Conservation (phyloP, 2,888 invertebrate genomes). For the Nomada hirtipes region DNA sequence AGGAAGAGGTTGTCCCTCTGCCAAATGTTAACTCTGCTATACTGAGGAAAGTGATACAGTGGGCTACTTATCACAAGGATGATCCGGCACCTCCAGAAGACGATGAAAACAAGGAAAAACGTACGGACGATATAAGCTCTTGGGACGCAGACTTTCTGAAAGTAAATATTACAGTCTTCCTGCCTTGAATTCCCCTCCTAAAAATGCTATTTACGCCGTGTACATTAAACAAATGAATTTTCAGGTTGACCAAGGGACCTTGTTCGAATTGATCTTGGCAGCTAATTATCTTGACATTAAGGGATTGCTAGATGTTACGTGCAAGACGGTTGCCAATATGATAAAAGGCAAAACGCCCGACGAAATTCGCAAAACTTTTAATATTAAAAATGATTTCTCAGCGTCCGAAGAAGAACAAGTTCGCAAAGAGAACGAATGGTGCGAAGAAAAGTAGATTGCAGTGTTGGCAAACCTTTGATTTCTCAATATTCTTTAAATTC, state of each 20-base stretch:
- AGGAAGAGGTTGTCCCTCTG: slow-evolving; percentile 97
- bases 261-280: slow-evolving; percentile 98
- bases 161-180: slow-evolving; percentile 74
- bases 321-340: slow-evolving; percentile 99
- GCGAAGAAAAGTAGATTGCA: slow-evolving; percentile 90
- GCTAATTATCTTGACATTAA: slow-evolving; percentile 99
- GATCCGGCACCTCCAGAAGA: slow-evolving; percentile 98
- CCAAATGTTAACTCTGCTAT: slow-evolving; percentile 99
- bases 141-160: slow-evolving; percentile 99
- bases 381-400: slow-evolving; percentile 98
- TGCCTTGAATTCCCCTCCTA: neutral
- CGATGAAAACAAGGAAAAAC: slow-evolving; percentile 98
- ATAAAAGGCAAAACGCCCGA: slow-evolving; percentile 99
- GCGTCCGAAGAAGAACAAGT: slow-evolving; percentile 99
- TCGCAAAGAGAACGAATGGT: slow-evolving; percentile 98
- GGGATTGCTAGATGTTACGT: slow-evolving; percentile 97
- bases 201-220: too few relatives aligned
- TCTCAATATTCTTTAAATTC: slow-evolving; percentile 15
- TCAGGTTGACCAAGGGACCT: slow-evolving; percentile 96
- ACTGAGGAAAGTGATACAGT: slow-evolving; percentile 96
- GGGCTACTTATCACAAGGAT: slow-evolving; percentile 97
- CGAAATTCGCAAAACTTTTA: slow-evolving; percentile 98
- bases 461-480: neutral
- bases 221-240: slow-evolving; percentile 16
- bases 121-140: slow-evolving; percentile 99